These are phyloP conservation scores for Onychorhynchus coronatus DNA, from an alignment of 2,113 vertebrate genomes.

Conservation along the genomic window DNA sequence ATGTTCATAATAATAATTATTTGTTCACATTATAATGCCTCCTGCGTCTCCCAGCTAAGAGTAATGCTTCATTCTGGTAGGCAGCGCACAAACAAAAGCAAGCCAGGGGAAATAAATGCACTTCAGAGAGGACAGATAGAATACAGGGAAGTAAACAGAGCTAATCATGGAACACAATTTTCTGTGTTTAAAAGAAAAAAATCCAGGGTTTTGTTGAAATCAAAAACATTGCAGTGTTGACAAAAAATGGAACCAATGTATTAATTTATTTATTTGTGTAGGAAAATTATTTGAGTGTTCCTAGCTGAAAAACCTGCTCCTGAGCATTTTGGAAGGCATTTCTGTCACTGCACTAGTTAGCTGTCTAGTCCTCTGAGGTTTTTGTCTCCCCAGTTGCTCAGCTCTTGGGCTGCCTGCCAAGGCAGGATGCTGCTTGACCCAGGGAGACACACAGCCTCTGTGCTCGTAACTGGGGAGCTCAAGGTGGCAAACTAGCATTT, in stretches of 20 bases:
- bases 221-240: background rate
- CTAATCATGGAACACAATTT: background rate
- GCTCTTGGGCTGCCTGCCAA: background rate
- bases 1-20: constrained; percentile 26
- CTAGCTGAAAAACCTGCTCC: background rate
- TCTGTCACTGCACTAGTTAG: background rate
- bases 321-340: background rate
- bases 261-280: background rate
- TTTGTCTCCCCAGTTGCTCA: background rate
- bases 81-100: background rate
- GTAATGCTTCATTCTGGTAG: background rate
- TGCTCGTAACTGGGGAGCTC: background rate
- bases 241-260: background rate
- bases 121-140: background rate
- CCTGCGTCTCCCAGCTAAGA: background rate
- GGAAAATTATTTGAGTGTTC: background rate
- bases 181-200: background rate
- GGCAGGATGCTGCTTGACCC: background rate
- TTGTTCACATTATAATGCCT: background rate
- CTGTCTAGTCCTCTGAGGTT: fast-evolving
- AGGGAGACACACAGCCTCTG: background rate
- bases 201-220: background rate
- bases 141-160: background rate
- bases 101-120: background rate
- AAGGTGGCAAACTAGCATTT: background rate